phyloP scores from a whole-genome alignment of 2,888 invertebrate species.

The Ecliptopera silaceata region DNA sequence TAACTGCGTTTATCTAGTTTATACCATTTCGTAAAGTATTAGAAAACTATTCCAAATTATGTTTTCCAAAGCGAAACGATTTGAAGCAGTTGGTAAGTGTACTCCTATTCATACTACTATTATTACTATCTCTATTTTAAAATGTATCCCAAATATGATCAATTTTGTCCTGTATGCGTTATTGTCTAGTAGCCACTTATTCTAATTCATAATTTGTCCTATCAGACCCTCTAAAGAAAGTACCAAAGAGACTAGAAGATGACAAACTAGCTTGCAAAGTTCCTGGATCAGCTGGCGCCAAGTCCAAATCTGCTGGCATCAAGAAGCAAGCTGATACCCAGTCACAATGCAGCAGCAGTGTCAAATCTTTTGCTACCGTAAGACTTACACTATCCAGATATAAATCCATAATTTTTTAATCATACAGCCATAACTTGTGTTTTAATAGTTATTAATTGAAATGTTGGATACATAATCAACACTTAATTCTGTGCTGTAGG shows the following conservation, averaged over 20 bases:
- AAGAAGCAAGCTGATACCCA: constrained; percentile 48
- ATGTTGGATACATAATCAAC: no score
- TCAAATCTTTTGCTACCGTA: constrained; percentile 70
- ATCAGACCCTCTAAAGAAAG: constrained; percentile 28
- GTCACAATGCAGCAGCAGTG: constrained; percentile 68
- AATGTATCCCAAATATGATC: no score
- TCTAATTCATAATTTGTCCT: background rate
- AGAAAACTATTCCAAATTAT: constrained; percentile 43
- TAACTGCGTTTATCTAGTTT: background rate
- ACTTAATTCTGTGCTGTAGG: no score
- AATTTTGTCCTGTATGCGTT: no score
- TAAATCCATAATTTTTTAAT: background rate
- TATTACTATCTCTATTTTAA: background rate
- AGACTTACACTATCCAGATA: constrained; percentile 34
- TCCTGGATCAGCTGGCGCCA: constrained; percentile 32
- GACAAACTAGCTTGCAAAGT: constrained; percentile 38
- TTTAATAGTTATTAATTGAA: background rate
- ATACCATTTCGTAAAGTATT: background rate
- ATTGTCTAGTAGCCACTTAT: background rate
- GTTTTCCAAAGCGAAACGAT: constrained; percentile 78
- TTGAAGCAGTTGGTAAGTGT: constrained; percentile 68
- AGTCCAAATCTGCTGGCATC: constrained; percentile 13
- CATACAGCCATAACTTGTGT: background rate
- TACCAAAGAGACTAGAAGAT: constrained; percentile 48
- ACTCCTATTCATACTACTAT: constrained; percentile 5